phyloP scores from a whole-genome alignment of 2,113 vertebrate species.

The Odobenus rosmarus region DNA sequence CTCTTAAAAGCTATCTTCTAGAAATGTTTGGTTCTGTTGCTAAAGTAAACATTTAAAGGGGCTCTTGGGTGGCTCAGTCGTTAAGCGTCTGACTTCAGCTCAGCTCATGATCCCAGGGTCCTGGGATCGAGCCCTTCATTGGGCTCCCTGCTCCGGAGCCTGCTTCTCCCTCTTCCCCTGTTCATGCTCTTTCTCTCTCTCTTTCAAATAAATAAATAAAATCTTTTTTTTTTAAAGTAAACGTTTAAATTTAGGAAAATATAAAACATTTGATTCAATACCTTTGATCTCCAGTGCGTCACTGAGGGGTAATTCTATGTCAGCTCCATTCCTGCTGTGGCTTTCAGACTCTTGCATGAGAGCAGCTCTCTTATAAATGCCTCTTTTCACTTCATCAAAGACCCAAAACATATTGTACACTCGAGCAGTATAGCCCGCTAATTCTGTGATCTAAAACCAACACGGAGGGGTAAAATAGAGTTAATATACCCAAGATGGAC shows the following conservation, averaged over 20 bases:
- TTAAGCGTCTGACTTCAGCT: too few relatives aligned
- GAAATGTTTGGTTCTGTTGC: neutral
- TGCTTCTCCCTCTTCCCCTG: too few relatives aligned
- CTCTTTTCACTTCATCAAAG: conserved; percentile 96
- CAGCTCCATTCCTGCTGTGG: conserved; percentile 83
- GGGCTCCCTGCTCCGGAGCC: too few relatives aligned
- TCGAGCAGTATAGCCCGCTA: conserved; percentile 97
- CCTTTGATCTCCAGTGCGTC: conserved; percentile 95
- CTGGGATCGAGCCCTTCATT: too few relatives aligned
- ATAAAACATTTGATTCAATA: conserved; percentile 76
- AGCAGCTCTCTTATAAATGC: conserved; percentile 93
- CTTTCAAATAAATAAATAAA: too few relatives aligned
- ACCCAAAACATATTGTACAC: conserved; percentile 98
- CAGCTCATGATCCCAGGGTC: too few relatives aligned
- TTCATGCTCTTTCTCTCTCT: too few relatives aligned
- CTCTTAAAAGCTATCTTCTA: neutral
- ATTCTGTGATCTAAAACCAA: conserved; percentile 92
- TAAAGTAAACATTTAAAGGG: neutral
- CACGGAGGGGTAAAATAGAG: conserved; percentile 53
- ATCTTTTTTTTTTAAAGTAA: neutral
- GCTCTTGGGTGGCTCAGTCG: too few relatives aligned
- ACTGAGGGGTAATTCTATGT: conserved; percentile 87
- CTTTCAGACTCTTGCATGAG: conserved; percentile 82
- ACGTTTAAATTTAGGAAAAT: neutral
- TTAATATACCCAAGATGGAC: neutral